Conservation (phyloP, 2,113 vertebrate genomes). For the Tachysurus fulvidraco region DNA sequence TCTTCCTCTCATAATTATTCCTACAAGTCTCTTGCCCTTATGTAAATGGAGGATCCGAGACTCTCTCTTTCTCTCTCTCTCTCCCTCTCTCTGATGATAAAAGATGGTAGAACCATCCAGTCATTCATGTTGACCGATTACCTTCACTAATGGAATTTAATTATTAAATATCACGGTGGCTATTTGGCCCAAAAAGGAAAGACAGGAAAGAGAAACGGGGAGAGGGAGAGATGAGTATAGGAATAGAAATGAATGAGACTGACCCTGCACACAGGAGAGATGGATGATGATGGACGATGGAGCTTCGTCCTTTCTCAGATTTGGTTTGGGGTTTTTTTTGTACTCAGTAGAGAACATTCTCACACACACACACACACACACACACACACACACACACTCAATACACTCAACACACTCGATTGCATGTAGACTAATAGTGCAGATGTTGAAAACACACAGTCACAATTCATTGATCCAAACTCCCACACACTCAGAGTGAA, state of each 20-base stretch:
- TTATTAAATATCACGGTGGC: constrained; percentile 78
- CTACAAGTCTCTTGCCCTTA: constrained; percentile 13
- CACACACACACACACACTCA: not conserved
- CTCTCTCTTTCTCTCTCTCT: constrained; percentile 44
- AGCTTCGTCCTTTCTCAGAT: constrained; percentile 14
- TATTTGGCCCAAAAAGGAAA: constrained; percentile 72
- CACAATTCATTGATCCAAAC: constrained; percentile 40
- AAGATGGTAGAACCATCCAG: constrained; percentile 58
- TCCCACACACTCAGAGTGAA: constrained; percentile 41
- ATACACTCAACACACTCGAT: not conserved
- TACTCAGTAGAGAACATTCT: not conserved
- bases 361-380: not conserved
- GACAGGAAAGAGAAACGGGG: constrained; percentile 54
- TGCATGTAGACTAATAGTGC: constrained; percentile 3
- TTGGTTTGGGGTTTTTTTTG: constrained; percentile 7
- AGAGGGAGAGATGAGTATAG: constrained; percentile 51
- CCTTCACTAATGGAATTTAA: constrained; percentile 83
- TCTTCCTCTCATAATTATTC: not conserved
- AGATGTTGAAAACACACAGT: constrained; percentile 33
- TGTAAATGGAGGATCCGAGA: not conserved
- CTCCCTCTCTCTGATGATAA: constrained; percentile 37
- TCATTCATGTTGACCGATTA: constrained; percentile 80
- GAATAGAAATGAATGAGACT: constrained; percentile 42
- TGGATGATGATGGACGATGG: constrained; percentile 40
- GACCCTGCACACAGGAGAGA: constrained; percentile 38